These are phyloP conservation scores for Hemicordylus capensis DNA, from an alignment of 2,113 vertebrate species.

Conservation along the genomic window DNA sequence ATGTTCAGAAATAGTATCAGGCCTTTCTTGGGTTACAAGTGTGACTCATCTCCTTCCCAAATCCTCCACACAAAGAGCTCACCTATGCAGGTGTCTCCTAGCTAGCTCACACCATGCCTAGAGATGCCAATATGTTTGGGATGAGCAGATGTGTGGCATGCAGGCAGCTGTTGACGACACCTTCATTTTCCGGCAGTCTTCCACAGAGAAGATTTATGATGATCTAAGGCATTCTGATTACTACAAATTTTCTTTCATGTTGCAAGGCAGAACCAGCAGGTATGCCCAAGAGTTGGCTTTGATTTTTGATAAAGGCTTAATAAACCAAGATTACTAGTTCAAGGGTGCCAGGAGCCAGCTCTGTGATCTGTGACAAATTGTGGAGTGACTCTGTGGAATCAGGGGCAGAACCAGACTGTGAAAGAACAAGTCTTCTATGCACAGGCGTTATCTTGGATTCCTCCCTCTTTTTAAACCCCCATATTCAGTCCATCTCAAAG, in stretches of 20 bases:
- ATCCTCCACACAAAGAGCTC: neutral
- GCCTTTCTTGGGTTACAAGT: neutral
- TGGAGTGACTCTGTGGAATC: neutral
- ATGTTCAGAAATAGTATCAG: neutral
- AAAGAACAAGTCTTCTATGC: neutral
- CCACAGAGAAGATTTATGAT: conserved; percentile 1
- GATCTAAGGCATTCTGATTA: neutral
- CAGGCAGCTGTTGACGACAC: conserved; percentile 8
- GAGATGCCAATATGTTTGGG: neutral
- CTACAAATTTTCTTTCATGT: neutral
- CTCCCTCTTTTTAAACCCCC: no score
- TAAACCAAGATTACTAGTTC: neutral
- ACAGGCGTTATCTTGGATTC: no score
- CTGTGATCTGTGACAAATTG: neutral
- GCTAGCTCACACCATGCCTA: neutral
- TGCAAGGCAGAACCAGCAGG: conserved; percentile 26
- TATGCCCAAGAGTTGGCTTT: neutral
- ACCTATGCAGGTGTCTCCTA: neutral
- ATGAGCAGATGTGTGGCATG: neutral
- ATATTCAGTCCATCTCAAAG: no score
- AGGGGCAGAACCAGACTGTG: neutral
- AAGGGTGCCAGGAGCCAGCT: neutral
- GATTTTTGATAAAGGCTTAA: neutral
- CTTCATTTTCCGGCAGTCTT: conserved; percentile 9
- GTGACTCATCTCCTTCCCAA: neutral